Conservation (phyloP, 2,797 vertebrate species). For the Botia kubotai region DNA sequence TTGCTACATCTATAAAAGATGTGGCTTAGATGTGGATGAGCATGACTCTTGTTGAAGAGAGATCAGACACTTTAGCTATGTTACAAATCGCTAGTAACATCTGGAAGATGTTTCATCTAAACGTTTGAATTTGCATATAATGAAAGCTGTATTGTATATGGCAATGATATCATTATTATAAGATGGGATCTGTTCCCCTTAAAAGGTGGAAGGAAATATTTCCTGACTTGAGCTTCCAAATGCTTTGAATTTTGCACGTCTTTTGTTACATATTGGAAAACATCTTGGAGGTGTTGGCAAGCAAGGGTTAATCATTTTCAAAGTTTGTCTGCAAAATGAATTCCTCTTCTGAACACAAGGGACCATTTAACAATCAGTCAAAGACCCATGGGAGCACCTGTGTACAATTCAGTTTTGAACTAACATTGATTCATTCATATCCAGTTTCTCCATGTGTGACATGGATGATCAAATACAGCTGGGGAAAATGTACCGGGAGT, state of each 20-base stretch:
- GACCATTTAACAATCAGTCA: constrained; percentile 45
- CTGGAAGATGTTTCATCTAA: neutral
- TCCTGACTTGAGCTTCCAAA: constrained; percentile 26
- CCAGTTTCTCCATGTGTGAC: constrained; percentile 49
- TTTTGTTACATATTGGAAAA: constrained; percentile 42
- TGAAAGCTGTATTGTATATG: constrained; percentile 41
- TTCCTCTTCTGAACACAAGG: constrained; percentile 39
- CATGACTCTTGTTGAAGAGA: neutral
- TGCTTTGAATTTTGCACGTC: constrained; percentile 39
- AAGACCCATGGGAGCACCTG: constrained; percentile 50
- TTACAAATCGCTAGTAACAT: neutral
- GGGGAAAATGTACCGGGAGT: constrained; percentile 38
- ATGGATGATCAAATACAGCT: constrained; percentile 60
- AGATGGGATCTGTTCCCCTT: constrained; percentile 26
- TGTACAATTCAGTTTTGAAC: constrained; percentile 54
- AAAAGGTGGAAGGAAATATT: constrained; percentile 8
- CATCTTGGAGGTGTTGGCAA: constrained; percentile 40
- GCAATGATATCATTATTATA: constrained; percentile 28
- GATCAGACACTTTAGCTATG: neutral
- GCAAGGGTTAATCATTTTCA: constrained; percentile 48
- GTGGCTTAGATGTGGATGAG: neutral
- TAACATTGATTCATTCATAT: constrained; percentile 47
- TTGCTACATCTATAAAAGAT: too few species aligned
- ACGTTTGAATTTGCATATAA: constrained; percentile 31
- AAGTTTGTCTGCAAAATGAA: constrained; percentile 43